Conservation (phyloP, 2,888 invertebrate genomes). For the Torymus auratus region DNA sequence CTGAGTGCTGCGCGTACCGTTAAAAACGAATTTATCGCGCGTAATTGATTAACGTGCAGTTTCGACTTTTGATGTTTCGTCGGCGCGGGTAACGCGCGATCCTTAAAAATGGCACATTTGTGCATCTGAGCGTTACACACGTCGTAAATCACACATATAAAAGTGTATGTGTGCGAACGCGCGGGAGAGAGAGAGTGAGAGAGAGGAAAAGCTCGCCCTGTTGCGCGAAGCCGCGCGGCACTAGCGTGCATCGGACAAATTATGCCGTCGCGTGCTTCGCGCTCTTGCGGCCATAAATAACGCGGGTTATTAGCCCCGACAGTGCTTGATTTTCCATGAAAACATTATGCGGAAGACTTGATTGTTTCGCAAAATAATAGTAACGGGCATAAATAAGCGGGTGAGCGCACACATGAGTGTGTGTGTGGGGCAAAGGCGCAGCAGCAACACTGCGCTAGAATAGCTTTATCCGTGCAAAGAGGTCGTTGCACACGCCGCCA, state of each 20-base stretch:
- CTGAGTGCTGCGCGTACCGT: not conserved
- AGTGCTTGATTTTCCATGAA: constrained; percentile 51
- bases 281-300: constrained; percentile 36
- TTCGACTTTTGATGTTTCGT: not conserved
- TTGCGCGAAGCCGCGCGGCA: constrained; percentile 7
- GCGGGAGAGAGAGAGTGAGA: too few relatives aligned
- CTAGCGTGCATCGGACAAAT: constrained; percentile 39
- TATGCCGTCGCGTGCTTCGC: constrained; percentile 41
- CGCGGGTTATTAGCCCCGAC: constrained; percentile 36
- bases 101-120: constrained; percentile 20
- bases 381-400: not conserved
- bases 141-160: constrained; percentile 38
- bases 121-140: not conserved
- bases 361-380: constrained; percentile 24
- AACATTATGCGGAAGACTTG: constrained; percentile 35
- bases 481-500: too few relatives aligned
- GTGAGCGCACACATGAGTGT: too few relatives aligned
- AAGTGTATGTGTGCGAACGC: not conserved
- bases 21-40: constrained; percentile 19
- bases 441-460: too few relatives aligned
- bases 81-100: not conserved
- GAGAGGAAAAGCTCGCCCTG: not conserved
- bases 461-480: too few relatives aligned
- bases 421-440: too few relatives aligned
- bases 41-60: constrained; percentile 4